Evolutionary conservation across 2,113 vertebrate species (phyloP).

Genomic region (Ciconia maguari): DNA sequence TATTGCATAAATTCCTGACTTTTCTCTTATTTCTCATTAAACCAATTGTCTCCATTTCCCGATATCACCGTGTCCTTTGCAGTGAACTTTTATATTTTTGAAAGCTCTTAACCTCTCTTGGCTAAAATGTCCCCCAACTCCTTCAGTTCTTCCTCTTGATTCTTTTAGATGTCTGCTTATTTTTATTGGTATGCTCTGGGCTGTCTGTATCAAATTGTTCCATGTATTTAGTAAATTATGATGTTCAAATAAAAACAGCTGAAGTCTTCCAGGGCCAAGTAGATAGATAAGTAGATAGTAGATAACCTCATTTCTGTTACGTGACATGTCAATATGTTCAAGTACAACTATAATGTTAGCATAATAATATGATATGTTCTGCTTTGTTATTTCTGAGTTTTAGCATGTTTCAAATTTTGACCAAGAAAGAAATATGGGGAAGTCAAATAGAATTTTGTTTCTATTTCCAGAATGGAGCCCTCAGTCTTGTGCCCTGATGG

Average conservation of each 20-base stretch:
- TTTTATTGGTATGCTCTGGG: background rate
- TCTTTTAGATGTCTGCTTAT: background rate
- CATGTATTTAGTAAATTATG: background rate
- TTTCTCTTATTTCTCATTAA: background rate
- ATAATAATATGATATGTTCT: background rate
- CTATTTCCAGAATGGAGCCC: background rate
- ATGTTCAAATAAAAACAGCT: background rate
- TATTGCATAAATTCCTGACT: background rate
- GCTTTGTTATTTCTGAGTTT: background rate
- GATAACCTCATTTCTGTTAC: background rate
- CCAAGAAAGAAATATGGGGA: background rate
- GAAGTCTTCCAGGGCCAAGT: background rate
- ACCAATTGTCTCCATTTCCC: background rate
- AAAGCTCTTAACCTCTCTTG: background rate
- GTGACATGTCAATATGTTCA: accelerated
- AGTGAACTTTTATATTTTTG: background rate
- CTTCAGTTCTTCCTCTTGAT: background rate
- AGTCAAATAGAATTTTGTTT: background rate
- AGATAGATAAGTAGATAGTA: background rate
- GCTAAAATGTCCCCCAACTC: background rate
- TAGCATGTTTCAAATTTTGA: background rate
- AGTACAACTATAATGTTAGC: background rate
- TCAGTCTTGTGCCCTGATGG: background rate
- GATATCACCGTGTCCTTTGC: background rate
- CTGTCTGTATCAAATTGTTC: background rate